Evolutionary conservation across 2,888 invertebrate species (phyloP).

Genomic region (Hyles lineata): DNA sequence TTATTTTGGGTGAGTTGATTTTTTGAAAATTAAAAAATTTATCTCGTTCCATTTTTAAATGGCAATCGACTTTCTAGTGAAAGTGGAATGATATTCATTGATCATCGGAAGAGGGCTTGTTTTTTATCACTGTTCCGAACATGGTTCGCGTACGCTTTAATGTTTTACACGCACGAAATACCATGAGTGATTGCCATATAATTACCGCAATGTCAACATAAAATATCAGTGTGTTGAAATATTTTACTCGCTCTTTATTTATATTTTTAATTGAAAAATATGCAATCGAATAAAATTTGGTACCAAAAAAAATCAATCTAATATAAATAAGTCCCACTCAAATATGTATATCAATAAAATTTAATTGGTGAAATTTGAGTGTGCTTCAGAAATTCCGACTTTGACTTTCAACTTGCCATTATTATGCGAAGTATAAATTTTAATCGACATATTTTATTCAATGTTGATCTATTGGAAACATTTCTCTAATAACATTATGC

Average conservation of each 20-base stretch:
- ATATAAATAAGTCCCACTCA: too few relatives aligned
- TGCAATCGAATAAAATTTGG: background rate
- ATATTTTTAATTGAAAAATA: background rate
- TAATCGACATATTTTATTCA: background rate
- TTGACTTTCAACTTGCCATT: background rate
- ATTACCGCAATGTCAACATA: background rate
- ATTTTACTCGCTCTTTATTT: background rate
- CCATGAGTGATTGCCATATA: background rate
- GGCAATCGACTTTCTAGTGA: constrained; percentile 71
- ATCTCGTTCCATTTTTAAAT: background rate
- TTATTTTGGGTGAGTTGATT: constrained; percentile 75
- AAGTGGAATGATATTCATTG: constrained; percentile 64
- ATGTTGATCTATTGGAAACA: background rate
- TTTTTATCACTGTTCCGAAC: constrained; percentile 56
- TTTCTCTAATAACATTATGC: too few relatives aligned
- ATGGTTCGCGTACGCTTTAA: constrained; percentile 31
- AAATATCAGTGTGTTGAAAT: background rate
- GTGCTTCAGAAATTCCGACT: background rate
- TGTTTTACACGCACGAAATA: constrained; percentile 40
- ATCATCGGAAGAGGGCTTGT: constrained; percentile 60
- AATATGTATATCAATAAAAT: background rate
- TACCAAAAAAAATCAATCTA: background rate
- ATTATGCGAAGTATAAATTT: background rate
- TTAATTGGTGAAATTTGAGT: constrained; percentile 4
- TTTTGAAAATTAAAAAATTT: constrained; percentile 38